These are phyloP conservation scores for Loripinus fragilis DNA, from an alignment of 2,888 invertebrate genomes.

Conservation along the genomic window DNA sequence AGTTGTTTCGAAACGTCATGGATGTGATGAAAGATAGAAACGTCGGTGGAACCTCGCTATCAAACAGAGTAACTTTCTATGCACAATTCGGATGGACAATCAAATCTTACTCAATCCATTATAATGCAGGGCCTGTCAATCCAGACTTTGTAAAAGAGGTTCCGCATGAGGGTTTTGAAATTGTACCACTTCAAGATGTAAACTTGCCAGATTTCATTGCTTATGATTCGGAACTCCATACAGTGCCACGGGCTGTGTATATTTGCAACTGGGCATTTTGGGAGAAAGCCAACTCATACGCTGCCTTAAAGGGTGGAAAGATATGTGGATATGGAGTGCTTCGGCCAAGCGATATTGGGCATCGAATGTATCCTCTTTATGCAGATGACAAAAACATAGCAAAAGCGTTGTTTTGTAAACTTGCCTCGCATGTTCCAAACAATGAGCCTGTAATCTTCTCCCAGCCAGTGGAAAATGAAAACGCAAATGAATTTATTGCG, in stretches of 20 bases:
- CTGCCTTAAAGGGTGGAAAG: slow-evolving; percentile 59
- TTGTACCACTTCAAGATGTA: slow-evolving; percentile 55
- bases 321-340: slow-evolving; percentile 68
- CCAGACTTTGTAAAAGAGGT: slow-evolving; percentile 55
- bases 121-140: slow-evolving; percentile 67
- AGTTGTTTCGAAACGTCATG: slow-evolving; percentile 66
- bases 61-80: slow-evolving; percentile 68
- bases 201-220: slow-evolving; percentile 64
- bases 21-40: slow-evolving; percentile 69
- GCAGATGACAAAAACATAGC: slow-evolving; percentile 64
- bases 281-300: slow-evolving; percentile 54
- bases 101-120: slow-evolving; percentile 67
- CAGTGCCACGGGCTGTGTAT: slow-evolving; percentile 65
- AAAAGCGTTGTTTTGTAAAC: slow-evolving; percentile 60
- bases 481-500: slow-evolving; percentile 59
- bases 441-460: slow-evolving; percentile 65
- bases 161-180: slow-evolving; percentile 57
- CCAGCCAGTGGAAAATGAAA: slow-evolving; percentile 65
- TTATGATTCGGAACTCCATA: slow-evolving; percentile 67
- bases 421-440: slow-evolving; percentile 60
- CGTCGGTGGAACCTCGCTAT: slow-evolving; percentile 68
- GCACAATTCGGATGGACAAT: slow-evolving; percentile 72
- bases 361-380: slow-evolving; percentile 67
- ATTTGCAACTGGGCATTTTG: slow-evolving; percentile 64
- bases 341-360: slow-evolving; percentile 60